phyloP scores from a whole-genome alignment of 2,113 vertebrate genomes.

The Seriola quinqueradiata region DNA sequence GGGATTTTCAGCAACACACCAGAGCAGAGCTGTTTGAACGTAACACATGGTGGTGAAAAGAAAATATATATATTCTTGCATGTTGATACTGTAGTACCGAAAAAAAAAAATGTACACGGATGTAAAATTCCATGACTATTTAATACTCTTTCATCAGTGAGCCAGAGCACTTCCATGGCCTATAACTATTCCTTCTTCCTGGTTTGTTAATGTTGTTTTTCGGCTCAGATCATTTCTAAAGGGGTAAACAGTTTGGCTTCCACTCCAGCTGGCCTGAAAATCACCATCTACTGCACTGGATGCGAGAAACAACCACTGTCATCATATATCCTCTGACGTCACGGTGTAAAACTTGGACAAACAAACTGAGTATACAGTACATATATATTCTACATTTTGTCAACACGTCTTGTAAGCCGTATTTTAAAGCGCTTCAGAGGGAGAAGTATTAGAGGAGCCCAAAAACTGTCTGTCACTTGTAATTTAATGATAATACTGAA shows the following conservation, averaged over 20 bases:
- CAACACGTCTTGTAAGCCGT: not conserved
- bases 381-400: not conserved
- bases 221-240: constrained; percentile 52
- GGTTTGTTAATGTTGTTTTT: constrained; percentile 58
- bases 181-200: constrained; percentile 45
- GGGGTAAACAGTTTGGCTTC: constrained; percentile 57
- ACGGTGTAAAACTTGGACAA: not conserved
- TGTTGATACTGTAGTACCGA: not conserved
- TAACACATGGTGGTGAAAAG: not conserved
- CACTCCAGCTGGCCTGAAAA: constrained; percentile 28
- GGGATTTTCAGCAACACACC: not conserved
- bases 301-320: constrained; percentile 16
- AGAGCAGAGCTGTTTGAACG: not conserved
- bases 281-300: not conserved
- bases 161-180: constrained; percentile 24
- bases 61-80: not conserved
- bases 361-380: not conserved
- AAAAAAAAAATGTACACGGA: not conserved
- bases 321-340: not conserved
- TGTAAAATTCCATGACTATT: constrained; percentile 13
- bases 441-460: constrained; percentile 5
- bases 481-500: constrained; percentile 6
- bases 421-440: constrained; percentile 26
- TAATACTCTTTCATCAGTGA: constrained; percentile 22
- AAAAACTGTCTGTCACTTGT: not conserved